Evolutionary conservation across 2,888 invertebrate genomes (phyloP), one percentile per base, ranked within the genome.

Genomic region (Leucania comma): DNA sequence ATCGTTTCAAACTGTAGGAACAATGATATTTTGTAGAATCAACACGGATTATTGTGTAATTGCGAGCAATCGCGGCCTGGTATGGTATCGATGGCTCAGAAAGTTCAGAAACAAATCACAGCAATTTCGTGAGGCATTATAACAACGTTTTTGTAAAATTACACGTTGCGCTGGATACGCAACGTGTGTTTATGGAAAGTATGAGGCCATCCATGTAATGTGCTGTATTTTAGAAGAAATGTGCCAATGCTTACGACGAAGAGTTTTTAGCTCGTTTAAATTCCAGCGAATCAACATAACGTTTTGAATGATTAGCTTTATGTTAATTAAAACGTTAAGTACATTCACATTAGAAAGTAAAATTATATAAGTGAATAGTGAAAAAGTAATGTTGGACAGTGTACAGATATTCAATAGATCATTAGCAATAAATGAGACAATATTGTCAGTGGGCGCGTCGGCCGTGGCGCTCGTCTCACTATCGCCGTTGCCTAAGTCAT

Each of bases 341-440:
- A 81, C 67, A 72, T 84, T 87, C 83, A 80, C 78, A 86, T 91
- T 92, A 91, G 91, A 93, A 91, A 93, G 91, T 88, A 75, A 79
- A 82, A 85, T 87, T 83, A 84, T 86, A 72, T 86, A 88, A 88
- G 72, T 76, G 62, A 65, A 68, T 70, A 79, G 61, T 72, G 58
- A 72, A 77, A 80, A 77, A 75, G 74, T 80, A 70, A 75, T 72
- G 76, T 81, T 81, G 76, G 72, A 83, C 75, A 80, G 69, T 82
- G 75, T 73, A 80, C 75, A 78, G 72, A 88, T 87, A 89, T 90
- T 93, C 89, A 93, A 94, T 93, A 92, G 90, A 92, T 93, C 94
- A 94, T 94, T 93, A 93, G 93, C 91, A 92, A 92, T 92, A 93
- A 94, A 94, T 92, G 93, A 93, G 94, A 94, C 94, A 94, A 94